Conservation (phyloP, 1,140 invertebrate species). For the Ceratina japonica region DNA sequence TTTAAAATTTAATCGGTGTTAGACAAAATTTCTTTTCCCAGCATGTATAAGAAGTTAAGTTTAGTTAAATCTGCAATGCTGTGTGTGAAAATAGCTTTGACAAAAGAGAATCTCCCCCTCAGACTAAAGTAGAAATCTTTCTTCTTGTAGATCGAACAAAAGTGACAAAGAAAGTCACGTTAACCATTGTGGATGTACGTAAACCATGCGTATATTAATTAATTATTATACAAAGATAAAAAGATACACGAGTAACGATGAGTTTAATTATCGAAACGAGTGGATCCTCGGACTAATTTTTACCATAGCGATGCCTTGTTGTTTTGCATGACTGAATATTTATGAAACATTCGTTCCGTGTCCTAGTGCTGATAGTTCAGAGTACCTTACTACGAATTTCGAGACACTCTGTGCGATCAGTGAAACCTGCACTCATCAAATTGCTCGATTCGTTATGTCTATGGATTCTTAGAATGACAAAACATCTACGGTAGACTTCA, state of each 20-base stretch:
- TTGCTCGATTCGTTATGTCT: not conserved
- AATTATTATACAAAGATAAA: not conserved
- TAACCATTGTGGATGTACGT: conserved; percentile 15
- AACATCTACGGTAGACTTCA: not conserved
- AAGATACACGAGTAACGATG: not conserved
- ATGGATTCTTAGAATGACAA: not conserved
- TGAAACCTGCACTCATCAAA: not conserved
- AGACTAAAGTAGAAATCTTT: conserved; percentile 18
- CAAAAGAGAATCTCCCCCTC: not conserved
- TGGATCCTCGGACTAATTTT: not conserved
- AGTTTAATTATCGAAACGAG: conserved; percentile 7
- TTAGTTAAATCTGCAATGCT: too few species aligned
- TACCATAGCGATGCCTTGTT: not conserved
- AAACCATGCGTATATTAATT: not conserved
- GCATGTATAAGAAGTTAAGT: too few species aligned
- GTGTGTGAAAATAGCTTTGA: not conserved
- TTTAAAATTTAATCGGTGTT: too few species aligned
- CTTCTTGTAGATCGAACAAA: conserved; percentile 13
- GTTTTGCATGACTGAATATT: conserved; percentile 36
- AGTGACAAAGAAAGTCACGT: conserved; percentile 7
- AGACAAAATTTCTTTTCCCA: too few species aligned
- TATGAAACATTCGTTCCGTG: conserved; percentile 27
- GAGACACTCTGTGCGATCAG: not conserved
- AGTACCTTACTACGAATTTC: conserved; percentile 17
- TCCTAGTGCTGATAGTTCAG: not conserved